Conservation (phyloP, 92 coral and sea anemone genomes). For the Pocillopora grandis region DNA sequence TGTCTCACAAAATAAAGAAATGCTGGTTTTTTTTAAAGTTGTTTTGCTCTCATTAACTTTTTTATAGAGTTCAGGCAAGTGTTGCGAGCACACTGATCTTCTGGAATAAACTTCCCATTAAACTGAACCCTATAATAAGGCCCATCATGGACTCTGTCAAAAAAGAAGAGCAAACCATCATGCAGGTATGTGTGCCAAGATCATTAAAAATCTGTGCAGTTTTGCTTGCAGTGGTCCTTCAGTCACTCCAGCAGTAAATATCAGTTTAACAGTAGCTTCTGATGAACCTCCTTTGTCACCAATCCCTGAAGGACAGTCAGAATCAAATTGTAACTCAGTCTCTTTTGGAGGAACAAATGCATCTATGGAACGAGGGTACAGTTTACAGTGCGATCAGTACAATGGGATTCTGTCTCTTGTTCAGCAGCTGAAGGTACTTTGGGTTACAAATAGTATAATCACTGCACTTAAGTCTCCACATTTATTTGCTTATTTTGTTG, state of each 20-base stretch:
- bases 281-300: slow-evolving; percentile 87
- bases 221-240: slow-evolving; percentile 93
- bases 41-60: no score
- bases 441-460: background rate
- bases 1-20: no score
- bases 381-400: slow-evolving; percentile 84
- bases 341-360: slow-evolving; percentile 29
- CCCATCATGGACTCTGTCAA: no score
- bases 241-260: slow-evolving; percentile 82
- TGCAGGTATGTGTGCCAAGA: no score
- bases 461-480: no score
- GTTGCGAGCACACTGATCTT: no score
- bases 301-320: slow-evolving; percentile 56
- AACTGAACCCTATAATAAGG: no score
- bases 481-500: no score
- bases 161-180: no score
- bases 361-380: slow-evolving; percentile 52
- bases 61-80: no score
- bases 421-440: slow-evolving; percentile 85
- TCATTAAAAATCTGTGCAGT: slow-evolving; percentile 89
- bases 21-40: no score
- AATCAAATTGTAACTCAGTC: slow-evolving; percentile 44
- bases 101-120: no score
- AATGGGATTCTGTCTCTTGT: slow-evolving; percentile 84
- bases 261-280: slow-evolving; percentile 62